Conservation (phyloP, 2,888 invertebrate species). For the Lasioglossum oenotherae region DNA sequence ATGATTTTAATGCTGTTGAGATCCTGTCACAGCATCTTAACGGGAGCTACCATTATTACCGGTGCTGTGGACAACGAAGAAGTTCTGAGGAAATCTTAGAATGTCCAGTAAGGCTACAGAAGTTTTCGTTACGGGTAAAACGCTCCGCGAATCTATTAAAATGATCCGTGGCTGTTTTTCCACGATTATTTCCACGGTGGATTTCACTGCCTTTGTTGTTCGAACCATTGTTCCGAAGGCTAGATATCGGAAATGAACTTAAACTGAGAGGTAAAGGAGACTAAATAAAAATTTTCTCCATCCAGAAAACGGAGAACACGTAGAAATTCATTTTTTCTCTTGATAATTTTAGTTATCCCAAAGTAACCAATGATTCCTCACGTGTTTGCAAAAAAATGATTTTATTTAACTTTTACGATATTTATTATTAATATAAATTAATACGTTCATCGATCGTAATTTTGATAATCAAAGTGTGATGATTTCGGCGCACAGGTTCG, state of each 20-base stretch:
- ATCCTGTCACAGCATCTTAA: slow-evolving; percentile 20
- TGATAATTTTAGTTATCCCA: neutral
- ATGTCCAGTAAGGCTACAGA: neutral
- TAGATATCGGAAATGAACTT: neutral
- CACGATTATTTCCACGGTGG: slow-evolving; percentile 12
- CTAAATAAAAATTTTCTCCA: neutral
- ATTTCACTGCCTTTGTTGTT: neutral
- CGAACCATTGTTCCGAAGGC: neutral
- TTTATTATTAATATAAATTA: no score
- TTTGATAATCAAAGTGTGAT: no score
- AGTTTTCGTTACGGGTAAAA: neutral
- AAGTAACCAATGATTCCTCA: neutral
- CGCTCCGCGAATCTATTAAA: slow-evolving; percentile 44
- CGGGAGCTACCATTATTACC: slow-evolving; percentile 28
- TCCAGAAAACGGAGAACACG: no score
- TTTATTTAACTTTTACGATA: neutral
- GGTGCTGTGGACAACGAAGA: slow-evolving; percentile 23
- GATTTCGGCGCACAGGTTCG: no score
- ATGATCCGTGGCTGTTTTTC: slow-evolving; percentile 25
- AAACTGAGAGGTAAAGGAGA: neutral
- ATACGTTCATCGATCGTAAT: no score
- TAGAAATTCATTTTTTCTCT: neutral
- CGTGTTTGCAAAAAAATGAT: neutral
- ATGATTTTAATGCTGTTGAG: slow-evolving; percentile 32
- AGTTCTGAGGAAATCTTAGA: slow-evolving; percentile 6